Conservation (phyloP, 2,113 vertebrate genomes). For the Capricornis sumatraensis region DNA sequence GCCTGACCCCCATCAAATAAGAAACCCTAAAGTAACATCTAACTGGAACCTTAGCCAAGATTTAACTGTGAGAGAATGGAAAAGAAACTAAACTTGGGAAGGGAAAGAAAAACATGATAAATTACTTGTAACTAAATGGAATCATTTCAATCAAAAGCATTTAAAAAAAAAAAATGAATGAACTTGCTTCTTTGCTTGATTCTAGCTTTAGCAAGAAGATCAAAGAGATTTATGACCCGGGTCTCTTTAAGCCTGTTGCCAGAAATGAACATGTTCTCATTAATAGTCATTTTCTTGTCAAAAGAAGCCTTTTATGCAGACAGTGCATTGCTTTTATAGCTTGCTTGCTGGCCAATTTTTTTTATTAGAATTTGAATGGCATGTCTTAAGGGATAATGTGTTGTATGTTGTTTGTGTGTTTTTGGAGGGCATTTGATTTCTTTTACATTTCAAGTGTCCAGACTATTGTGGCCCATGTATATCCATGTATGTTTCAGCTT, state of each 20-base stretch:
- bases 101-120: constrained; percentile 64
- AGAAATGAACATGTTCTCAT: constrained; percentile 81
- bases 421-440: not conserved
- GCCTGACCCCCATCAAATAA: constrained; percentile 11
- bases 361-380: constrained; percentile 62
- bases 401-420: not conserved
- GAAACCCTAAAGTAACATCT: constrained; percentile 48
- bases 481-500: not conserved
- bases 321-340: constrained; percentile 72
- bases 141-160: constrained; percentile 79
- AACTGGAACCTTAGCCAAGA: not conserved
- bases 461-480: not conserved
- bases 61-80: constrained; percentile 50
- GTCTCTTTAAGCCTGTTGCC: constrained; percentile 78
- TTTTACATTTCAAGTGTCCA: not conserved
- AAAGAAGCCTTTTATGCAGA: constrained; percentile 81
- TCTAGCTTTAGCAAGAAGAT: constrained; percentile 77
- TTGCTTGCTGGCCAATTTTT: constrained; percentile 73
- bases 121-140: constrained; percentile 80
- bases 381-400: not conserved
- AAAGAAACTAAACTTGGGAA: constrained; percentile 63
- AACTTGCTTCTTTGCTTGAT: constrained; percentile 73
- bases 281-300: constrained; percentile 84
- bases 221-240: constrained; percentile 85
- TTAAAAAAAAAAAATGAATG: constrained; percentile 66